phyloP scores from a whole-genome alignment of 2,888 invertebrate species.

The Clostera curtula region DNA sequence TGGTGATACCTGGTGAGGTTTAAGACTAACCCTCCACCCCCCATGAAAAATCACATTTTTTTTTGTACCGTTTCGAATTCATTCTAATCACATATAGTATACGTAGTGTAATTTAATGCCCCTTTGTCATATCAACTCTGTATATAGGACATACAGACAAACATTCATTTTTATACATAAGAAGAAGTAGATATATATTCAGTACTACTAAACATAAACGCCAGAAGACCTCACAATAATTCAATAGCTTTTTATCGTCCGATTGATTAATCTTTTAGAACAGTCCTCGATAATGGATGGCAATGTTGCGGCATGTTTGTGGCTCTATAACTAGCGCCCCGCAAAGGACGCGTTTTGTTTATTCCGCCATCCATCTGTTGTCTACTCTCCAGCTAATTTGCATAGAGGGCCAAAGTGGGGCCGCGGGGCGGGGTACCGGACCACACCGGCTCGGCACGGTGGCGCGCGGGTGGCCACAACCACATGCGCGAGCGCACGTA shows the following conservation, averaged over 20 bases:
- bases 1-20: no score
- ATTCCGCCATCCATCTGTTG: conserved; percentile 75
- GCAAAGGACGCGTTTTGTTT: conserved; percentile 69
- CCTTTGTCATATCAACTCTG: no score
- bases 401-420: conserved; percentile 58
- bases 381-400: conserved; percentile 72
- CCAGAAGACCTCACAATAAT: no score
- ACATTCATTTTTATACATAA: no score
- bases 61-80: no score
- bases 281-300: conserved; percentile 1
- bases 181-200: no score
- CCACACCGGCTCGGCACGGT: conserved; percentile 73
- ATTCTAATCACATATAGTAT: no score
- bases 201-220: no score
- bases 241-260: conserved; percentile 2
- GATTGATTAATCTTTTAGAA: conserved; percentile 13
- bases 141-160: no score
- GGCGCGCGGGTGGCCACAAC: conserved; percentile 73
- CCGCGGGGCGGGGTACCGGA: conserved; percentile 45
- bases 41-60: no score
- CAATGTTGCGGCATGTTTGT: conserved; percentile 16
- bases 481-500: conserved; percentile 66
- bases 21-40: no score
- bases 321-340: conserved; percentile 23
- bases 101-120: no score